A percentile compares a stretch with the other conserved stretches of the same genome.
phyloP scores from a whole-genome alignment of 2,113 vertebrate species.

The Montifringilla adamsi region DNA sequence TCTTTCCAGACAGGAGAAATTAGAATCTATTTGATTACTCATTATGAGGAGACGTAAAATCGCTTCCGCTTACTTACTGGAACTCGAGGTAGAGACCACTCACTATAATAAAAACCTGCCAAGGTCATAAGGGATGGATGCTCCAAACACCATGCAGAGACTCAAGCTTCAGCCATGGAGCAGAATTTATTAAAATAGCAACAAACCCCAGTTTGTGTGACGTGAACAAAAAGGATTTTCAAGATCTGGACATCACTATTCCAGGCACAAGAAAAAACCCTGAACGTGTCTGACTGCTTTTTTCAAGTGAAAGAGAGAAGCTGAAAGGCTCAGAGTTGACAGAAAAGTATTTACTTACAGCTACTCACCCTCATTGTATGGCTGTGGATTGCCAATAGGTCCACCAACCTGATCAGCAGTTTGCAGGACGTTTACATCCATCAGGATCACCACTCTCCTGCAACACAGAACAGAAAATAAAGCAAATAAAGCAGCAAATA shows the following conservation, averaged over 20 bases:
- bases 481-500: neutral
- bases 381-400: constrained; percentile 88
- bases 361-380: constrained; percentile 85
- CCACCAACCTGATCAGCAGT: constrained; percentile 77
- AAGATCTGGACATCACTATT: neutral
- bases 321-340: neutral
- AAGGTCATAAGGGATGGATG: neutral
- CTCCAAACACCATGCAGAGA: neutral
- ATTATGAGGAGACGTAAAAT: constrained; percentile 25
- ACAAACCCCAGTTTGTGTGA: neutral
- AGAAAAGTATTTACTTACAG: neutral
- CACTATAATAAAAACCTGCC: neutral
- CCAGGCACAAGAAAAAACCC: neutral
- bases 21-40: constrained; percentile 31
- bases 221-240: neutral
- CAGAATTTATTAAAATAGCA: neutral
- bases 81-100: constrained; percentile 1
- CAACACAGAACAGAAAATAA: constrained; percentile 1
- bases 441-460: constrained; percentile 91
- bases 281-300: neutral
- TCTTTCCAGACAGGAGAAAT: constrained; percentile 32
- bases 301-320: neutral
- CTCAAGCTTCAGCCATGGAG: neutral
- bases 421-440: constrained; percentile 87
- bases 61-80: constrained; percentile 28